Conservation (phyloP, 30 jellyfish, hydroid and myxozoan species). For the Cassiopea andromeda region DNA sequence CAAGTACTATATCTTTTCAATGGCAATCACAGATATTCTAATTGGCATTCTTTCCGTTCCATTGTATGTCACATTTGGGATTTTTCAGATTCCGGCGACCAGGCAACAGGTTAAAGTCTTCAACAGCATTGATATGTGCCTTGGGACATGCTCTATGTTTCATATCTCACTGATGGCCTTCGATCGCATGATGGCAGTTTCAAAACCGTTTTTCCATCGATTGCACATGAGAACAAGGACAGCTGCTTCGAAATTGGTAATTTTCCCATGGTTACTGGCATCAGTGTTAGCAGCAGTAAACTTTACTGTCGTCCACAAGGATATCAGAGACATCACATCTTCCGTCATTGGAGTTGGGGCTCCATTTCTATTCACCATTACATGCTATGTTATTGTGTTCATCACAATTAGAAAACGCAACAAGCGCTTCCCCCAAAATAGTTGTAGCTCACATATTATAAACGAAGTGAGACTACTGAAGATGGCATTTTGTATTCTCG, state of each 20-base stretch:
- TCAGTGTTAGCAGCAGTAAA: background rate
- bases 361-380: background rate
- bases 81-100: background rate
- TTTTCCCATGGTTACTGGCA: background rate
- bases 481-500: background rate
- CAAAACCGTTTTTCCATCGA: background rate
- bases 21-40: background rate
- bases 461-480: background rate
- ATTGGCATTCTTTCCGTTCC: background rate
- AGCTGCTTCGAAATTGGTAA: background rate
- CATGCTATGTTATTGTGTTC: background rate
- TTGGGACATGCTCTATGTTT: background rate
- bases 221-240: background rate
- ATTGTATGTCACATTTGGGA: background rate
- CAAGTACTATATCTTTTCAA: background rate
- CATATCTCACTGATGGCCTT: background rate
- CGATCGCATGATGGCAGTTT: background rate
- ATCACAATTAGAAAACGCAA: background rate
- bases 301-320: background rate
- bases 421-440: background rate
- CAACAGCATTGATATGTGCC: background rate
- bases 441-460: background rate
- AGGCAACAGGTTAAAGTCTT: too few relatives aligned
- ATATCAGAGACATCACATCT: background rate
- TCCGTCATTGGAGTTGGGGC: background rate